These are phyloP conservation scores for Phragmatobia fuliginosa DNA, from an alignment of 2,888 invertebrate species.

Conservation along the genomic window DNA sequence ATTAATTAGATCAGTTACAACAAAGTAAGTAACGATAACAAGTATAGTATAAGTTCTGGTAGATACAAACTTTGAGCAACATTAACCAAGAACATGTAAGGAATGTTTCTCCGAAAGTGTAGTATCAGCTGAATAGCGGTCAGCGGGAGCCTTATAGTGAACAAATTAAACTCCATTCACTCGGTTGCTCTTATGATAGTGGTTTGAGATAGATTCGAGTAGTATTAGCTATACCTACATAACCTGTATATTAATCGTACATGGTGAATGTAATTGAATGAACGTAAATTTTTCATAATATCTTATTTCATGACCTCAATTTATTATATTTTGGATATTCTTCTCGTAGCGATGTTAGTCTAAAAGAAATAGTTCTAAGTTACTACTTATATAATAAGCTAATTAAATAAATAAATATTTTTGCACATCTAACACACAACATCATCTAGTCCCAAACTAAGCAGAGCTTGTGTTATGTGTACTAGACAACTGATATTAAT, in stretches of 20 bases:
- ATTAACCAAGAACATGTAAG: slow-evolving; percentile 57
- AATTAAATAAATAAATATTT: no score
- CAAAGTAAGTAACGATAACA: slow-evolving; percentile 47
- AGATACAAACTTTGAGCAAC: slow-evolving; percentile 39
- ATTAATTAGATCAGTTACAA: slow-evolving; percentile 32
- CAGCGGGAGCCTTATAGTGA: slow-evolving; percentile 45
- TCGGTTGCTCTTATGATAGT: slow-evolving; percentile 46
- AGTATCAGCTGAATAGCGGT: slow-evolving; percentile 58
- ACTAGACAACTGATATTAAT: no score
- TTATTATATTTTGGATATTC: background rate
- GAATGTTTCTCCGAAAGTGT: slow-evolving; percentile 56
- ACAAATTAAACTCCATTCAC: slow-evolving; percentile 68
- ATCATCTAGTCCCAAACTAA: no score
- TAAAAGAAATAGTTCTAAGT: no score
- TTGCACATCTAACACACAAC: no score
- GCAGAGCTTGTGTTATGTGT: no score
- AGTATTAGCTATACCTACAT: background rate
- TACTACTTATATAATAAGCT: no score
- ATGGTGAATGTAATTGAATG: slow-evolving; percentile 15
- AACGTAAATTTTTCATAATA: no score
- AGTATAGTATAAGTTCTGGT: slow-evolving; percentile 50
- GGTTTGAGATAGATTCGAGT: slow-evolving; percentile 23
- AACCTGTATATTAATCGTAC: slow-evolving; percentile 13
- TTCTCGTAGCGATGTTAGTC: no score
- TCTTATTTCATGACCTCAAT: background rate